Conservation (phyloP, 2,797 vertebrate genomes). For the Anguilla marmorata region DNA sequence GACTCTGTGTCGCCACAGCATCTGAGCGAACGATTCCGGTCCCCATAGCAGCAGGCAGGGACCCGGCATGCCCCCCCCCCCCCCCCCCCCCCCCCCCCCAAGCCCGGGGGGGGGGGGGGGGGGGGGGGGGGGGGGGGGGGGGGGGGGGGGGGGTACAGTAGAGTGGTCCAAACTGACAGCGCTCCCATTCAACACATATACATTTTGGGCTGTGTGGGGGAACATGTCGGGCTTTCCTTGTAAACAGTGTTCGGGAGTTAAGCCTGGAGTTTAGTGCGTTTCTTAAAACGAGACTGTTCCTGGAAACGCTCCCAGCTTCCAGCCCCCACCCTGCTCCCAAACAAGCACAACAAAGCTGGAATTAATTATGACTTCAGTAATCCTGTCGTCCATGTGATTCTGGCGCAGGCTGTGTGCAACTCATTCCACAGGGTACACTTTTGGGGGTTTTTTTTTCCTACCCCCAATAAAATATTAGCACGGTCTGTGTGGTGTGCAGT, state of each 20-base stretch:
- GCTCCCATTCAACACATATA: neutral
- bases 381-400: conserved; percentile 27
- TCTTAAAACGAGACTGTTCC: conserved; percentile 25
- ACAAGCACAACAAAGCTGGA: conserved; percentile 34
- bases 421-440: conserved; percentile 5
- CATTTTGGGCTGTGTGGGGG: neutral
- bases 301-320: conserved; percentile 28
- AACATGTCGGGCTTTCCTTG: neutral
- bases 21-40: too few species aligned
- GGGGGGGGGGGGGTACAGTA: neutral
- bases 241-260: neutral
- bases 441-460: neutral
- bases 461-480: neutral
- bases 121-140: neutral
- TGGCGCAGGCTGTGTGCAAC: neutral
- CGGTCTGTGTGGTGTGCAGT: neutral
- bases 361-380: conserved; percentile 38
- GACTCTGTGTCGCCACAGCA: too few species aligned
- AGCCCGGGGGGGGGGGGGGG: too few species aligned
- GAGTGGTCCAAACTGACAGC: neutral
- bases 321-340: neutral
- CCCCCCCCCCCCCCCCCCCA: too few species aligned
- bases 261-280: neutral
- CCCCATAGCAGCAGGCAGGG: too few species aligned
- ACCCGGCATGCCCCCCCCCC: too few species aligned